Base-by-base conservation (phyloP, 2,797 vertebrate genomes). In the Syncerus caffer region DNA sequence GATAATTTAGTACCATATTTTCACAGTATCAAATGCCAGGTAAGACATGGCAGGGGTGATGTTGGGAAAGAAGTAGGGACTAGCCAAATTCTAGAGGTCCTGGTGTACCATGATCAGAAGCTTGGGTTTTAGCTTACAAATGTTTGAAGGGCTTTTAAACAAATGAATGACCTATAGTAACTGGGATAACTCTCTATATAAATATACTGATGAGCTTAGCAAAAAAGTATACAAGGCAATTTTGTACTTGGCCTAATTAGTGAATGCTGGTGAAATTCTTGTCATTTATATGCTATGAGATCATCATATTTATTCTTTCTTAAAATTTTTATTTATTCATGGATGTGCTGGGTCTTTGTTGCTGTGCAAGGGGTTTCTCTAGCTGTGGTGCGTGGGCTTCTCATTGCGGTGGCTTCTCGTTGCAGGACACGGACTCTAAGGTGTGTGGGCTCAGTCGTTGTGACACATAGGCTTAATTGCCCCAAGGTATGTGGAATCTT, bases 241-340 rank as follows among this genome's bases (percentile, higher is more conserved):
- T 82, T 82, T 80, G 58, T 97, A 95, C 64, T 94, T 82, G 85
- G 51, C 55, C 53, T 93, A 84, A 79, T 89, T 89, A 85, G 85
- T 71, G 55, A 92, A 95, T 92, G 45, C 55, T 92, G 90, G 53
- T 93, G 53, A 87, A 47, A 94, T 47, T 97, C 45, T 89, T 96
- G 38, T 74, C 31, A 78, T 84, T 71, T 53, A 58, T 89, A 17
- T 79, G 53, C 71, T 29, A 80, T 50, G 90, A 79, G 38, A 34
- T 47, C 60, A 79, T 89, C 34, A 38, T 38, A 71, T 71, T 38
- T 71, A 38, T 71, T 71, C 64, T 38, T 71, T 71, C 67, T 71
- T 71, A 71, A 71, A 71, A 23, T 38, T 38, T 71, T 23, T 71
- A 23, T 38, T 71, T 71, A 38, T 38, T 23, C 38, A 38, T 38